Evolutionary conservation across 2,797 vertebrate species (phyloP), one percentile per base, ranked within the genome.

Genomic region (Enteromius anoplus): DNA sequence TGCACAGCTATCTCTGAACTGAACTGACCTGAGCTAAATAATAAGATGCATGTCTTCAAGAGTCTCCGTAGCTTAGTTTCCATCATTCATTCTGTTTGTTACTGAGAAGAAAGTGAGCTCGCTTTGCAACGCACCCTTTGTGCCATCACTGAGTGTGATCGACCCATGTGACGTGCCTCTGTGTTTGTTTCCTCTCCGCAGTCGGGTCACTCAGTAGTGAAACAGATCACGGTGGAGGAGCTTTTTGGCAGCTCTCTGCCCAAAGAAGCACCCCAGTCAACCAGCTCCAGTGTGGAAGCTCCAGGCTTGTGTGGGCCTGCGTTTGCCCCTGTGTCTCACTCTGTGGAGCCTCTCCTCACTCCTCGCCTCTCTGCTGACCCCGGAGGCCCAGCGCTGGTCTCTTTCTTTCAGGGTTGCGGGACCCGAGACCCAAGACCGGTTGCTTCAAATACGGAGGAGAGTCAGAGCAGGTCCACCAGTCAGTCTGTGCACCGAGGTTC

Each of bases 201-300:
- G 97, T 92, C 88, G 53, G 90, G 94, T 87, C 95, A 94, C 23
- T 91, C 94, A 6, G 93, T 95, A 62, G 96, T 96, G 86, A 99
- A 98, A 90, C 98, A 99, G 92, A 96, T 99, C 91, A 99, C 97
- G 3, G 96, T 99, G 53, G 98, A 99, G 93, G 98, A 99, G 85
- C 93, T 99, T 64, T 99, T 99, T 89, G 97, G 97, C 87, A 97
- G 96, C 0, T 96, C 97, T 82, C 90, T 98, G 77, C 94, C 95
- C n/a, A 99, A 97, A 90, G 97, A 98, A 47, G 93, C 95, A 14
- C 85, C 93, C 12, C 40, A 91, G 75, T 88, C 89, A 58, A 17
- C 83, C 17, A 96, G 96, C 47, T 94, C 92, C 26, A 80, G 90
- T n/a, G 91, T 92, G 60, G 85, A 89, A 65, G 88, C n/a, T n/a